Evolutionary conservation across 2,113 vertebrate genomes (phyloP).

Genomic region (Perca fluviatilis): DNA sequence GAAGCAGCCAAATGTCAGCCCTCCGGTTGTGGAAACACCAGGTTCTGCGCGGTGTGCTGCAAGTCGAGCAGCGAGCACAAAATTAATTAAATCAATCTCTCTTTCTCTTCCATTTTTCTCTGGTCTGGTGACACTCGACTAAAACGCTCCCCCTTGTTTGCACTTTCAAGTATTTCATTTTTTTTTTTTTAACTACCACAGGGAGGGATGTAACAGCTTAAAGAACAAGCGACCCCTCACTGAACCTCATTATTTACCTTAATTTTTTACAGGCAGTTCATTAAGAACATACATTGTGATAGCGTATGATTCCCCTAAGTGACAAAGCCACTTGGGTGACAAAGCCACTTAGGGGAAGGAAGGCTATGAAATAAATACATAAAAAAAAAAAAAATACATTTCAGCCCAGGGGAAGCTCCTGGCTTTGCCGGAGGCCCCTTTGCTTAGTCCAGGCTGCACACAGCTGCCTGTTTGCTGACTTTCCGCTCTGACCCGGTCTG

Average conservation of each 20-base stretch:
- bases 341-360: too few species aligned
- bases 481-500: not conserved
- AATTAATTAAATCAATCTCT: too few species aligned
- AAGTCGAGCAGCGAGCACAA: conserved; percentile 7
- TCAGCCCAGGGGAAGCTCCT: not conserved
- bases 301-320: too few species aligned
- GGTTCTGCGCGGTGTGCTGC: not conserved
- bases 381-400: too few species aligned
- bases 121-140: conserved; percentile 14
- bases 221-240: conserved; percentile 1
- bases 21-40: conserved; percentile 7
- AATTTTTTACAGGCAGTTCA: too few species aligned
- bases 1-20: conserved; percentile 46
- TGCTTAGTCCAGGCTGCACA: not conserved
- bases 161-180: not conserved
- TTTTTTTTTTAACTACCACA: not conserved
- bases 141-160: conserved; percentile 1
- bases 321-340: too few species aligned
- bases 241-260: not conserved
- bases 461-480: not conserved
- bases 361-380: too few species aligned
- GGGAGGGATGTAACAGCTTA: not conserved
- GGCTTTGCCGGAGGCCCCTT: not conserved
- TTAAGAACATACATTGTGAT: too few species aligned
- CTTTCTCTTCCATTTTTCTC: not conserved